Percentiles rank a stretch among this genome's conserved stretches.
These are phyloP conservation scores for Himalopsyche japonica DNA, from an alignment of 2,888 invertebrate genomes.

Conservation along the genomic window DNA sequence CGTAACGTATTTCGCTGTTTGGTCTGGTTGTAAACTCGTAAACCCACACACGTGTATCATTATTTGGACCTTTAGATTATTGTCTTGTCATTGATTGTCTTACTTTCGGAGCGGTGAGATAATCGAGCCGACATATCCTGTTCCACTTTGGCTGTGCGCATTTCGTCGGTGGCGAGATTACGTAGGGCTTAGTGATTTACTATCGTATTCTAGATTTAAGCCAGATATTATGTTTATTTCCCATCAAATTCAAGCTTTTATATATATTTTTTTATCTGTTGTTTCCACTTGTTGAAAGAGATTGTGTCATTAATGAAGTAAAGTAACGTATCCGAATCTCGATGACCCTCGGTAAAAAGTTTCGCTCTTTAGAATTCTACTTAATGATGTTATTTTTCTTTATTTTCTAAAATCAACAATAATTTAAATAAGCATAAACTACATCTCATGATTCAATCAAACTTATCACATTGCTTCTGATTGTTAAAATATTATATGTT, in stretches of 20 bases:
- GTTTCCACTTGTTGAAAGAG: too few relatives aligned
- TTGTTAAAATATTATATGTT: too few relatives aligned
- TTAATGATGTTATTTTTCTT: too few relatives aligned
- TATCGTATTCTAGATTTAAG: background rate
- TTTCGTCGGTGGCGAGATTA: background rate
- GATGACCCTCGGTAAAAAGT: too few relatives aligned
- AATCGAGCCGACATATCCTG: background rate
- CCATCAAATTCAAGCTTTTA: background rate
- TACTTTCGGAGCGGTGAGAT: background rate
- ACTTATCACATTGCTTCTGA: too few relatives aligned
- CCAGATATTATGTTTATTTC: background rate
- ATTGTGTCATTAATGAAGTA: too few relatives aligned
- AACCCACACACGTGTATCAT: background rate
- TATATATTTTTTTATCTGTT: background rate
- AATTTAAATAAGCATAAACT: too few relatives aligned
- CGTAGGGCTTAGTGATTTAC: background rate
- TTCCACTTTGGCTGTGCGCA: background rate
- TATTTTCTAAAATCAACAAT: too few relatives aligned
- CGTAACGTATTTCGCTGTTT: background rate
- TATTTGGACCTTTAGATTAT: background rate
- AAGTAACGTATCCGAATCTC: too few relatives aligned
- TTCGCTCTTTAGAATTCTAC: too few relatives aligned
- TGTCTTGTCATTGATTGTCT: background rate
- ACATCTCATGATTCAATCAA: too few relatives aligned
- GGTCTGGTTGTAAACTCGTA: background rate